phyloP scores from a whole-genome alignment of 2,888 invertebrate species.

The Caenorhabditis macrosperma region DNA sequence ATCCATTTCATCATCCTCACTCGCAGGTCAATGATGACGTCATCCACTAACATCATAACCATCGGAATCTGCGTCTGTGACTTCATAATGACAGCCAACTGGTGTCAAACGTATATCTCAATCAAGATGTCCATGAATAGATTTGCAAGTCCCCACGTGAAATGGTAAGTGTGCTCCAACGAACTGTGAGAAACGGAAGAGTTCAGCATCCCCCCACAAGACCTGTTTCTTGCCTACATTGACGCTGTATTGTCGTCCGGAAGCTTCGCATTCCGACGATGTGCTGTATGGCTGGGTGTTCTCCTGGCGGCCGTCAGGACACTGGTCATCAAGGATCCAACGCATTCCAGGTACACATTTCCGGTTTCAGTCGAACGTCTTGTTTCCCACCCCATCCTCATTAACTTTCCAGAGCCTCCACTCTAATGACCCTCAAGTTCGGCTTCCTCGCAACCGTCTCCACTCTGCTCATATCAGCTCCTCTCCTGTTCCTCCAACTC shows the following conservation, averaged over 20 bases:
- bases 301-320: not conserved
- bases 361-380: not conserved
- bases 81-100: not conserved
- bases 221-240: not conserved
- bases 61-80: constrained; percentile 5
- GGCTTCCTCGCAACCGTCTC: not conserved
- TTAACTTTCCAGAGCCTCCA: not conserved
- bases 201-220: not conserved
- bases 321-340: not conserved
- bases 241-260: not conserved
- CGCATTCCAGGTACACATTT: not conserved
- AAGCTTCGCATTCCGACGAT: not conserved
- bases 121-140: not conserved
- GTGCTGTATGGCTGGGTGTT: constrained; percentile 1
- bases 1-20: not conserved
- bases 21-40: not conserved
- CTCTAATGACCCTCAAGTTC: not conserved
- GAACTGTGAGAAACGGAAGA: not conserved
- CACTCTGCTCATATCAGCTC: not conserved
- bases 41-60: not conserved
- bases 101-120: not conserved
- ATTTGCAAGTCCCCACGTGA: not conserved
- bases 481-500: not conserved
- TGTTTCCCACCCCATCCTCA: no score
- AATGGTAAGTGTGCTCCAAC: not conserved